Evolutionary conservation across 2,888 invertebrate species (phyloP).

Genomic region (Caenorhabditis macrosperma): DNA sequence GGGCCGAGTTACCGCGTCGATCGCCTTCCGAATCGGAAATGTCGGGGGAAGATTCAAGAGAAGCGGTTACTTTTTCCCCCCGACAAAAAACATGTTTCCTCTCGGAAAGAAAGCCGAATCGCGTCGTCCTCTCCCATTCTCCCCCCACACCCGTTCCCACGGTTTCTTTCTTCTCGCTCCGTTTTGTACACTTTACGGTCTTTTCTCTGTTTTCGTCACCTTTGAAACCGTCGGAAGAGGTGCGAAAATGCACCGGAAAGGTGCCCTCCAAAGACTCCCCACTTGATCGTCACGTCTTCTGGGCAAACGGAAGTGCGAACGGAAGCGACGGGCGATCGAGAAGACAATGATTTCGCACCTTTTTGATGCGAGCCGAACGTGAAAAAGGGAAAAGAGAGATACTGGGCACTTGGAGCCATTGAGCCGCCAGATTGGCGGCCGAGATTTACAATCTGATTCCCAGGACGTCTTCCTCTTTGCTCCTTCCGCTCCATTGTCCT

Average conservation of each 20-base stretch:
- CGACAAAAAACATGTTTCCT: slow-evolving; percentile 1
- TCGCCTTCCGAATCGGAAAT: no score
- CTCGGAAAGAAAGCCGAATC: background rate
- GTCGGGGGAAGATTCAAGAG: no score
- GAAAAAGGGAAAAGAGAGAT: background rate
- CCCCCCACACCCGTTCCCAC: background rate
- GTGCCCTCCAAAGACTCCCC: background rate
- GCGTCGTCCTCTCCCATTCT: background rate
- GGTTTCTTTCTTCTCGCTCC: background rate
- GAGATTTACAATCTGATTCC: slow-evolving; percentile 33
- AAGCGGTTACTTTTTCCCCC: no score
- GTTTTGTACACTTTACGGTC: background rate
- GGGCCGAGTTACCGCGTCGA: slow-evolving; percentile 39
- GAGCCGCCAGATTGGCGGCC: background rate
- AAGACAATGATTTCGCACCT: background rate
- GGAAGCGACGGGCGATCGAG: slow-evolving; percentile 6
- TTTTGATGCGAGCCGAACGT: background rate
- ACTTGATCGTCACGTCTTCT: background rate
- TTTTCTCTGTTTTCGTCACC: background rate
- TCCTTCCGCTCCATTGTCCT: slow-evolving; percentile 23
- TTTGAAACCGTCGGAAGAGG: background rate
- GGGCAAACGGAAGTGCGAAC: background rate
- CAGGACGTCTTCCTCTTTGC: slow-evolving; percentile 4
- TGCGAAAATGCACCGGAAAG: background rate
- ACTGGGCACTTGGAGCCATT: background rate